phyloP scores from a whole-genome alignment of 2,113 vertebrate genomes.

The Thomomys bottae region DNA sequence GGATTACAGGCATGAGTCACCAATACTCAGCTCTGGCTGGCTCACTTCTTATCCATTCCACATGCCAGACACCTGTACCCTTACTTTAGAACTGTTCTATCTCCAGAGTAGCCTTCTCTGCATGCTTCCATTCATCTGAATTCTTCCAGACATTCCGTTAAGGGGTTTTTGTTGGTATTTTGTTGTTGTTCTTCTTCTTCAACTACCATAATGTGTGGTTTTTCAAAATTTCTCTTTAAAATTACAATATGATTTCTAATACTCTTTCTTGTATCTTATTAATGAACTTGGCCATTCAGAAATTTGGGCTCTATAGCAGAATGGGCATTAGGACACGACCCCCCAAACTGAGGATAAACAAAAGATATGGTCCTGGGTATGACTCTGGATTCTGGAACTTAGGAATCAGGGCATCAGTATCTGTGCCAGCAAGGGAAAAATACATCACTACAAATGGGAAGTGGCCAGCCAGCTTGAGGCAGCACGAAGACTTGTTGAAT shows the following conservation, averaged over 20 bases:
- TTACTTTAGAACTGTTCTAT: neutral
- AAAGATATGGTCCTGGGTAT: neutral
- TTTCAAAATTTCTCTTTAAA: slow-evolving; percentile 3
- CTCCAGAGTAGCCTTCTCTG: neutral
- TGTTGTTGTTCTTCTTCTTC: neutral
- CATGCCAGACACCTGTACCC: rapidly evolving
- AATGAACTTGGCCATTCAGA: neutral
- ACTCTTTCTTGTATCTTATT: neutral
- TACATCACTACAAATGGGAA: neutral
- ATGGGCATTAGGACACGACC: too few species aligned
- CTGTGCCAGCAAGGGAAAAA: neutral
- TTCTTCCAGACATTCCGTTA: neutral
- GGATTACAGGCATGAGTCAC: too few species aligned
- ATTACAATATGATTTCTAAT: neutral
- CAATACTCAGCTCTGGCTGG: too few species aligned
- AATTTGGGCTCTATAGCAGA: neutral
- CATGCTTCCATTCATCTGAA: neutral
- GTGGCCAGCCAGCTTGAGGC: too few species aligned
- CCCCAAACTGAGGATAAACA: neutral
- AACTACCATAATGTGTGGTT: neutral
- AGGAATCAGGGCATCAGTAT: neutral
- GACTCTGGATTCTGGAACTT: rapidly evolving
- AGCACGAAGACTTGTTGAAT: neutral
- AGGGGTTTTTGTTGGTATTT: too few species aligned
- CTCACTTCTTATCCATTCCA: neutral